phyloP scores from a whole-genome alignment of 2,888 invertebrate species.

The Synanthedon myopaeformis region DNA sequence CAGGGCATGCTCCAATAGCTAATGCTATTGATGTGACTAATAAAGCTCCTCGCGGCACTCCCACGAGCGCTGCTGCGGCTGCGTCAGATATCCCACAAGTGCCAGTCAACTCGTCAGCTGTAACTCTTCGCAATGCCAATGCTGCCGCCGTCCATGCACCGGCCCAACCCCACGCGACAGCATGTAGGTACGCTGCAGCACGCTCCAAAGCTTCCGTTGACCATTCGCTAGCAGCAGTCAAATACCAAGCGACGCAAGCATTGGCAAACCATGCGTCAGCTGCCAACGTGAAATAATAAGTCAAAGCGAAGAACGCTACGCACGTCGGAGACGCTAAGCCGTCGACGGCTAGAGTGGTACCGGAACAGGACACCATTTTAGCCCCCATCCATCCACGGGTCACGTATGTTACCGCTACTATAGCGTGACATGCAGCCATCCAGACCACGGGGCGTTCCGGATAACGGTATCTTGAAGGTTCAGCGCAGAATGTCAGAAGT shows the following conservation, averaged over 20 bases:
- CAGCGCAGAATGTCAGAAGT: constrained; percentile 88
- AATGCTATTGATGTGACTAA: constrained; percentile 78
- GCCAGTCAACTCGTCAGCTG: constrained; percentile 84
- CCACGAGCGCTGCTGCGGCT: constrained; percentile 72
- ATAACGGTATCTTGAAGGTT: constrained; percentile 89
- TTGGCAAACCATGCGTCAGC: constrained; percentile 90
- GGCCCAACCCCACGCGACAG: constrained; percentile 89
- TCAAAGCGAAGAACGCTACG: constrained; percentile 79
- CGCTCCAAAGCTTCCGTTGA: constrained; percentile 91
- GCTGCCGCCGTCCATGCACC: constrained; percentile 87
- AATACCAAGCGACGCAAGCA: constrained; percentile 89
- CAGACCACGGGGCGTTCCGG: constrained; percentile 94
- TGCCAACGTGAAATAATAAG: constrained; percentile 84
- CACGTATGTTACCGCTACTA: constrained; percentile 81
- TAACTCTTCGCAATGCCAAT: constrained; percentile 81
- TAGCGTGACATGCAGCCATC: constrained; percentile 87
- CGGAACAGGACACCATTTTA: constrained; percentile 40
- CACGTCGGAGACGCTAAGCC: constrained; percentile 72
- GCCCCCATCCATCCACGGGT: constrained; percentile 74
- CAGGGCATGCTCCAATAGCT: constrained; percentile 79
- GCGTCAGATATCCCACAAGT: constrained; percentile 80
- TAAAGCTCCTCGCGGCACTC: constrained; percentile 72
- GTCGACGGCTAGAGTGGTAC: constrained; percentile 52
- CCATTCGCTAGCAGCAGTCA: constrained; percentile 93
- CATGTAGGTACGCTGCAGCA: constrained; percentile 86